phyloP scores from a whole-genome alignment of 2,797 vertebrate species.

The Sebastes trivittatus region DNA sequence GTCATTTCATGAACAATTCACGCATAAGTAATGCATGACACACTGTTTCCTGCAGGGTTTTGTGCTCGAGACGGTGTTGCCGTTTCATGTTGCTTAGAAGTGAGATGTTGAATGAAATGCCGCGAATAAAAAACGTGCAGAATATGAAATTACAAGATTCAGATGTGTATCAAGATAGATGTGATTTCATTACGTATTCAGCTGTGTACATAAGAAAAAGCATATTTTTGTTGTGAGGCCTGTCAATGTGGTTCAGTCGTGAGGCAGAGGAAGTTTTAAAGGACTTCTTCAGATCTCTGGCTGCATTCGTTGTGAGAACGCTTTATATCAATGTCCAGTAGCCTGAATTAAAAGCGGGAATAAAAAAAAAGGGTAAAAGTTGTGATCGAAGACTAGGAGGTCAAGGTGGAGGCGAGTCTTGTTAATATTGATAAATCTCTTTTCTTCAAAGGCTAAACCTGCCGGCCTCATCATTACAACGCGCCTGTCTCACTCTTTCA shows the following conservation, averaged over 20 bases:
- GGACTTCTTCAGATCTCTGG: conserved; percentile 21
- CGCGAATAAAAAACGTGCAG: conserved; percentile 9
- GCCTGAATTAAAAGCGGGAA: background rate
- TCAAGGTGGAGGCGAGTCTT: conserved; percentile 37
- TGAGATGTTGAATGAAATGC: conserved; percentile 32
- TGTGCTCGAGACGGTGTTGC: background rate
- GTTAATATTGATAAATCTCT: conserved; percentile 64
- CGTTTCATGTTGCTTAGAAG: conserved; percentile 43
- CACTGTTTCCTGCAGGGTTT: conserved; percentile 25
- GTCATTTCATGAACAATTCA: conserved; percentile 35
- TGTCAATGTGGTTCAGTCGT: conserved; percentile 13
- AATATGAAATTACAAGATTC: conserved; percentile 45
- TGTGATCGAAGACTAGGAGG: conserved; percentile 24
- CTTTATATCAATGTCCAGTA: conserved; percentile 22
- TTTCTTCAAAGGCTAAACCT: conserved; percentile 65
- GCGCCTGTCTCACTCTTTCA: conserved; percentile 11
- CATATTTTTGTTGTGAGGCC: background rate
- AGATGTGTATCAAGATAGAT: conserved; percentile 21
- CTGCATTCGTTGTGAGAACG: background rate
- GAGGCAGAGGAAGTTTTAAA: conserved; percentile 22
- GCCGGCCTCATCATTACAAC: conserved; percentile 46
- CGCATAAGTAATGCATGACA: conserved; percentile 41
- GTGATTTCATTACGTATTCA: conserved; percentile 34
- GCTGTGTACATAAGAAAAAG: conserved; percentile 6
- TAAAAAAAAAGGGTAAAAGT: background rate